A percentile compares a stretch with the other conserved stretches of the same genome.
These are phyloP conservation scores for Watsonalla cultraria DNA, from an alignment of 2,888 invertebrate species.

Conservation along the genomic window DNA sequence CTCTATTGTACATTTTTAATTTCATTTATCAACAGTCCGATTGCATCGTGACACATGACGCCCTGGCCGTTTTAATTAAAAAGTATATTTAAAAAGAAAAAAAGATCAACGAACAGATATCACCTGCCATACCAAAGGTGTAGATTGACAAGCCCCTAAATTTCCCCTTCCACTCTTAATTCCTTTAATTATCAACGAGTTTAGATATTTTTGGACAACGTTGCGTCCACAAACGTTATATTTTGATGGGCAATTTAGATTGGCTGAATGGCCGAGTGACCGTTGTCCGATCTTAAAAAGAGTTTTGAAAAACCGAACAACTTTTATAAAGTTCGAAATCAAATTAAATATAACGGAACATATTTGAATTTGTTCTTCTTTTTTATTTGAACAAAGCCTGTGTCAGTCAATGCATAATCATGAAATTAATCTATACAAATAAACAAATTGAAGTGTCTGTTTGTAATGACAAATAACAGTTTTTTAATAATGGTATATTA, in stretches of 20 bases:
- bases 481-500: no score
- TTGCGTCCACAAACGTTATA: slow-evolving; percentile 14
- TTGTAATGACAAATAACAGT: no score
- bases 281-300: slow-evolving; percentile 6
- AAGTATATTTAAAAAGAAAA: slow-evolving; percentile 38
- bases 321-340: no score
- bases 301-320: slow-evolving; percentile 2
- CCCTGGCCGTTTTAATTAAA: slow-evolving; percentile 51
- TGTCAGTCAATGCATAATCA: no score
- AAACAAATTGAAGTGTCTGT: no score
- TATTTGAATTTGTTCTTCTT: no score
- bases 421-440: no score
- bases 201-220: slow-evolving; percentile 32
- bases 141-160: slow-evolving; percentile 65
- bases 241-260: slow-evolving; percentile 30
- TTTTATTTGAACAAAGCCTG: no score
- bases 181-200: slow-evolving; percentile 43
- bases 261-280: slow-evolving; percentile 22
- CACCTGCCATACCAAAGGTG: slow-evolving; percentile 73
- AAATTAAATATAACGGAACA: no score
- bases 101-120: slow-evolving; percentile 45
- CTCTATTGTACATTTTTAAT: neutral
- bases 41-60: slow-evolving; percentile 65
- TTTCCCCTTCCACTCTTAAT: slow-evolving; percentile 40
- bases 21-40: slow-evolving; percentile 18